A percentile compares a stretch with the other conserved stretches of the same genome.
Evolutionary conservation across 2,888 invertebrate species (phyloP).

Genomic region (Ophion obscuratus): DNA sequence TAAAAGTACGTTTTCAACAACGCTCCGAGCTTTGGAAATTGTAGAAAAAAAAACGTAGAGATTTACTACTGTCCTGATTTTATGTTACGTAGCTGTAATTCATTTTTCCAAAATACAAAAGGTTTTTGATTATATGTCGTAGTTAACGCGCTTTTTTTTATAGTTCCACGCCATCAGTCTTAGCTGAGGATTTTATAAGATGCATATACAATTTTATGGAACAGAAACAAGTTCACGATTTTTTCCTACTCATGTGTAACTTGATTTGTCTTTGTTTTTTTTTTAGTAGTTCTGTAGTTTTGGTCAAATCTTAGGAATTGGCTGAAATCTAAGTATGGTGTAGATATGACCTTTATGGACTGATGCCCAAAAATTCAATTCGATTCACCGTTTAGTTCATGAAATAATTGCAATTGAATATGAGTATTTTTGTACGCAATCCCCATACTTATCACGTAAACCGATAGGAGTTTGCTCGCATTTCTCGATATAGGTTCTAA

Average conservation of each 20-base stretch:
- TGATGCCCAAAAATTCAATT: too few species aligned
- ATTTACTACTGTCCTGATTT: not conserved
- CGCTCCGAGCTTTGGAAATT: not conserved
- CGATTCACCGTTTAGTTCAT: too few species aligned
- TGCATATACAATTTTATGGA: not conserved
- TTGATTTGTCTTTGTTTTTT: not conserved
- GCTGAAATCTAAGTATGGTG: too few species aligned
- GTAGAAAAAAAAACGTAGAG: not conserved
- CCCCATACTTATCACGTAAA: too few species aligned
- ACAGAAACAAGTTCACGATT: not conserved
- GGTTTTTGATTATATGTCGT: not conserved
- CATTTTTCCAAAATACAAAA: slow-evolving; percentile 4
- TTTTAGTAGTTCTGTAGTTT: too few species aligned
- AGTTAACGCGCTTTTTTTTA: not conserved
- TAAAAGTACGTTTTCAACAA: not conserved
- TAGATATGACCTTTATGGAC: too few species aligned
- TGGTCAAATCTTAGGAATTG: too few species aligned
- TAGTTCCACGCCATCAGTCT: not conserved
- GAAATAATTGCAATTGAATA: too few species aligned
- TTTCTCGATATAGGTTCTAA: too few species aligned
- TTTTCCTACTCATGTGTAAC: not conserved
- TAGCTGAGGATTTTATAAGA: not conserved
- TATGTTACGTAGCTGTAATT: not conserved
- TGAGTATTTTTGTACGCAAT: too few species aligned
- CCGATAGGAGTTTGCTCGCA: too few species aligned